Evolutionary conservation across 2,113 vertebrate genomes (phyloP), one percentile per base, ranked within the genome.

Genomic region (Arothron firmamentum): DNA sequence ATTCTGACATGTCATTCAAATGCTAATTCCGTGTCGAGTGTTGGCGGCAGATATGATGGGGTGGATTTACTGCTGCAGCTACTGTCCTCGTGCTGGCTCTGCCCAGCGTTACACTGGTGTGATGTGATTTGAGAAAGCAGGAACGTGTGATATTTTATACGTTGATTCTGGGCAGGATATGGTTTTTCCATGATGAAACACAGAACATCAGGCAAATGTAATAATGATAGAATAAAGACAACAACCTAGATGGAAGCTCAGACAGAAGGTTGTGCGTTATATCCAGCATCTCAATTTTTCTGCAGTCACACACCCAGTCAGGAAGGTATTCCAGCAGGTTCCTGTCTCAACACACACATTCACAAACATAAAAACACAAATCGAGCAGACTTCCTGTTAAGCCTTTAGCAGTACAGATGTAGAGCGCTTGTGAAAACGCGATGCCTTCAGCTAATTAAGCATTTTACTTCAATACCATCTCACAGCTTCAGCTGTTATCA

Each of bases 261-360:
- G 89, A 85, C 74, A 98, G 89, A 48, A 94, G 85, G 83, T 98
- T 98, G 84, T 92, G 86, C 49, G 93, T 92, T 76, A 96, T 48
- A 48, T 98, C 93, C 86, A 98, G 73, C 88, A 94, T 81, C 89
- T 98, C 96, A 61, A 97, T 86, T 83, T 97, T 97, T 80, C 93
- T 94, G 85, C 94, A 92, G 88, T 97, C 96, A 85, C 94, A 96
- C 67, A 94, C 91, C 95, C 96, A 98, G 74, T 96, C 94, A 17
- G 94, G 95, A 55, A 98, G 73, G 72, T 91, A 92, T 63, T 94
- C 93, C 75, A 98, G 85, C 20, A 93, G 88, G 80, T 98, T 98
- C 91, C 96, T 98, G 83, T 85, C 72, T 84, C 75, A 81, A 77
- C 72, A 78, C 79, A 81, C 61, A 76, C 63, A 66, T 47, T 21